Percentiles rank a stretch among this genome's conserved stretches.
These are phyloP conservation scores for Oncorhynchus clarkii DNA, from an alignment of 2,113 vertebrate genomes.

Conservation along the genomic window DNA sequence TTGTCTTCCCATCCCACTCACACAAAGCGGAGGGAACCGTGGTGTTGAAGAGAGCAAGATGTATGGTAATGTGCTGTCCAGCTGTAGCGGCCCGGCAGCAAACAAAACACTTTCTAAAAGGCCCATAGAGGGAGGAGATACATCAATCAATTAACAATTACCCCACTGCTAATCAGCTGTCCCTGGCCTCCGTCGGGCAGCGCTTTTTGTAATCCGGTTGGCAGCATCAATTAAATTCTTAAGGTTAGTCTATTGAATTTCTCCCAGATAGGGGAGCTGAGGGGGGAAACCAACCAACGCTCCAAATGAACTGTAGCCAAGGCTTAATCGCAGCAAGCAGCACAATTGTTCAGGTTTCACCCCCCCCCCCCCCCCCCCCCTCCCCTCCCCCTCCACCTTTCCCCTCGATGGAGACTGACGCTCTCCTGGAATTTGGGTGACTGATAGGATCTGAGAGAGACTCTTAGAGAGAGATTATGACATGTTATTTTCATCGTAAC, in stretches of 20 bases:
- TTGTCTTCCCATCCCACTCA: conserved; percentile 52
- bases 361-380: background rate
- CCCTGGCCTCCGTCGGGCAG: conserved; percentile 61
- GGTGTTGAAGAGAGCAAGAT: conserved; percentile 49
- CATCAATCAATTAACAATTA: conserved; percentile 83
- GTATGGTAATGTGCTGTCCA: conserved; percentile 72
- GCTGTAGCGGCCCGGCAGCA: conserved; percentile 53
- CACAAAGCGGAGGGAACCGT: conserved; percentile 31
- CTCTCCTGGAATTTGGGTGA: background rate
- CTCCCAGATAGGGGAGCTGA: conserved; percentile 64
- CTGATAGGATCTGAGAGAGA: background rate
- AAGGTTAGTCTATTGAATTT: conserved; percentile 86
- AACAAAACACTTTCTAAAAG: conserved; percentile 72
- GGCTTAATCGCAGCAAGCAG: conserved; percentile 20
- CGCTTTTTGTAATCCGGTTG: conserved; percentile 76
- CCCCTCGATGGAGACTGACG: background rate
- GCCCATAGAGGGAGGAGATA: conserved; percentile 70
- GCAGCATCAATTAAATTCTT: conserved; percentile 79
- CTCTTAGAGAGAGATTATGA: background rate
- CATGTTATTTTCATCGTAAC: background rate
- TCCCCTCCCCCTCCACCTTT: background rate
- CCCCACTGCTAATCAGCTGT: conserved; percentile 79
- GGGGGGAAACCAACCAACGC: background rate
- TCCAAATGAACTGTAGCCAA: conserved; percentile 53
- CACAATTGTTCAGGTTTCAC: background rate